These are phyloP conservation scores for Isichthys henryi DNA, from an alignment of 2,113 vertebrate genomes.

Conservation along the genomic window DNA sequence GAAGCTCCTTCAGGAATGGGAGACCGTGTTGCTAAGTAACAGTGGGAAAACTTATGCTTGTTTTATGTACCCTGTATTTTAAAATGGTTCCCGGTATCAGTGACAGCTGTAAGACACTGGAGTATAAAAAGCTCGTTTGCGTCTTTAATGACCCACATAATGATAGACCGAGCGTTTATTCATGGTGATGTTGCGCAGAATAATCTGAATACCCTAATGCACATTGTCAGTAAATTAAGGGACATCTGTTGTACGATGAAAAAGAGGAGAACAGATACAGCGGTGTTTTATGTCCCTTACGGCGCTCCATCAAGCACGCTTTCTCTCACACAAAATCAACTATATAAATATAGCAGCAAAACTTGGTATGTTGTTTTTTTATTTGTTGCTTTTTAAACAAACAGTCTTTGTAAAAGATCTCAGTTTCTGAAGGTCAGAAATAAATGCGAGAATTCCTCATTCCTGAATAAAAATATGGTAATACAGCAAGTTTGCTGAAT, in stretches of 20 bases:
- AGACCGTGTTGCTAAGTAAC: slow-evolving; percentile 31
- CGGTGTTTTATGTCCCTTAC: background rate
- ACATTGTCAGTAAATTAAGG: slow-evolving; percentile 70
- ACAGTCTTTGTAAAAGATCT: background rate
- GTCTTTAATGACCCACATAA: slow-evolving; percentile 82
- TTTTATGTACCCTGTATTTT: slow-evolving; percentile 57
- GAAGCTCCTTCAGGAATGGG: background rate
- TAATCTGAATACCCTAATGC: slow-evolving; percentile 68
- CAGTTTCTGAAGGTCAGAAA: background rate
- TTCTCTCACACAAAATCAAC: background rate
- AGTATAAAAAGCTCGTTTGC: slow-evolving; percentile 70
- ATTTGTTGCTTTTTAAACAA: background rate
- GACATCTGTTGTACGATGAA: slow-evolving; percentile 67
- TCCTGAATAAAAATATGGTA: background rate
- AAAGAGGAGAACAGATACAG: slow-evolving; percentile 25
- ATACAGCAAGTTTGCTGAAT: background rate
- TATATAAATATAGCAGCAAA: slow-evolving; percentile 4
- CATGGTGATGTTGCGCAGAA: slow-evolving; percentile 65
- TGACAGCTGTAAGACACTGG: slow-evolving; percentile 69
- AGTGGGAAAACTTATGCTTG: slow-evolving; percentile 44
- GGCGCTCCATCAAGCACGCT: background rate
- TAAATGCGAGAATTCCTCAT: background rate
- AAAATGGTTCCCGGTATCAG: slow-evolving; percentile 63
- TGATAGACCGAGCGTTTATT: slow-evolving; percentile 69
- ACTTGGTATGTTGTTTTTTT: background rate